Base-by-base conservation (phyloP, 30 jellyfish, hydroid and myxozoan species). In the Pelagia noctiluca region DNA sequence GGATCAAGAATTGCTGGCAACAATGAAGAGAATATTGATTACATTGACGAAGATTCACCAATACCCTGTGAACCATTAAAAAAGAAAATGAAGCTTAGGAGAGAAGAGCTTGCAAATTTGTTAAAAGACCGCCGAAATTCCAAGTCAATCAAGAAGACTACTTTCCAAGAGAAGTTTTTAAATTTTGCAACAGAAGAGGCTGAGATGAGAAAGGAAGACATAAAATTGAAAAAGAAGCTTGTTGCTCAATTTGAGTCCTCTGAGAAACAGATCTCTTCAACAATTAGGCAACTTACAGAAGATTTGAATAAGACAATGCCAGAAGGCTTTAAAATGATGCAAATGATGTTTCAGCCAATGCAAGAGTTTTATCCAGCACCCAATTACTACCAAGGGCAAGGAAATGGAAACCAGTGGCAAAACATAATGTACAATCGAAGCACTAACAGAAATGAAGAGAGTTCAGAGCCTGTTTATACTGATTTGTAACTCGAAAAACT, bases 291-390 rank as follows among this genome's bases (percentile, higher is more conserved):
- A 42, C 16, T 42, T 42, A 5, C 57, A 42, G 16, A 5, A 16
- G 16, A 8, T 5, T 5, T 42, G 57, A 5, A 8, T 5, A 42
- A 16, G 16, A 42, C 57, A 5, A 42, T 42, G 57, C 57, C 16
- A 8, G 57, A 42, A 42, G 57, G 57, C 16, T 42, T 42, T 42
- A 16, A 8, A 42, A 42, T 42, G 57, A 16, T 42, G 57, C 16
- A 8, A 42, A 8, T 5, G 16, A 42, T 42, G 57, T 16, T 42
- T 42, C 57, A 42, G 16, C 57, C 8, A 42, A 42, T 53, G 69
- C 69, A 53, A 53, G 69, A 53, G 69, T 53, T 53, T 53, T 53
- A 53, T 53, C n/a, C n/a, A n/a, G n/a, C n/a, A n/a, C n/a, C n/a
- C n/a, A n/a, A n/a, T n/a, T n/a, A n/a, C n/a, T n/a, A n/a, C n/a